Evolutionary conservation across 2,888 invertebrate species (phyloP).

Genomic region (Drosophila quinaria): DNA sequence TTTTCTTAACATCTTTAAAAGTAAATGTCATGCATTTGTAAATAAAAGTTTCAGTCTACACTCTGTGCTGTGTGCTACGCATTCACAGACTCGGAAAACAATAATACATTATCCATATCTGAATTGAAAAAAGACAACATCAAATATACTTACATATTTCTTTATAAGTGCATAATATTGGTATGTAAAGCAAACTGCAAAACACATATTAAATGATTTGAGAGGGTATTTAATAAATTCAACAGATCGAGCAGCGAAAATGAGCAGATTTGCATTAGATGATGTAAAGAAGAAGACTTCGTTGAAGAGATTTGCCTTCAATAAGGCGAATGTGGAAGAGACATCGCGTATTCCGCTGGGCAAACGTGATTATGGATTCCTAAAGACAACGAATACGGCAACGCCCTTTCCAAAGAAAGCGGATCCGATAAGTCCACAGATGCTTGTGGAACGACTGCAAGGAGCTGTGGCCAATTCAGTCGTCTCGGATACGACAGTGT

Average conservation of each 20-base stretch:
- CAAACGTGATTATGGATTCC: slow-evolving; percentile 50
- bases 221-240: neutral
- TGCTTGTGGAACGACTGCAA: slow-evolving; percentile 22
- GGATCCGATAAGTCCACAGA: slow-evolving; percentile 6
- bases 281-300: neutral
- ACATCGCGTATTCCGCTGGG: slow-evolving; percentile 18
- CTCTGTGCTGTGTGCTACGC: neutral
- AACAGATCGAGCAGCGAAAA: neutral
- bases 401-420: slow-evolving; percentile 47
- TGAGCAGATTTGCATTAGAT: neutral
- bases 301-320: slow-evolving; percentile 9
- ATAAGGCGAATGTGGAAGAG: slow-evolving; percentile 11
- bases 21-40: neutral
- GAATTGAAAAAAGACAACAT: neutral
- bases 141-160: neutral
- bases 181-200: neutral
- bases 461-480: neutral
- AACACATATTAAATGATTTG: neutral
- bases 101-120: neutral
- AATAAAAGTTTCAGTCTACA: neutral
- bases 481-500: neutral
- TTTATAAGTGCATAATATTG: neutral
- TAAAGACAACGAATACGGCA: slow-evolving; percentile 23
- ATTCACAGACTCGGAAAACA: neutral
- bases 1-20: neutral